phyloP scores from a whole-genome alignment of 2,113 vertebrate genomes.

The Trinectes maculatus region DNA sequence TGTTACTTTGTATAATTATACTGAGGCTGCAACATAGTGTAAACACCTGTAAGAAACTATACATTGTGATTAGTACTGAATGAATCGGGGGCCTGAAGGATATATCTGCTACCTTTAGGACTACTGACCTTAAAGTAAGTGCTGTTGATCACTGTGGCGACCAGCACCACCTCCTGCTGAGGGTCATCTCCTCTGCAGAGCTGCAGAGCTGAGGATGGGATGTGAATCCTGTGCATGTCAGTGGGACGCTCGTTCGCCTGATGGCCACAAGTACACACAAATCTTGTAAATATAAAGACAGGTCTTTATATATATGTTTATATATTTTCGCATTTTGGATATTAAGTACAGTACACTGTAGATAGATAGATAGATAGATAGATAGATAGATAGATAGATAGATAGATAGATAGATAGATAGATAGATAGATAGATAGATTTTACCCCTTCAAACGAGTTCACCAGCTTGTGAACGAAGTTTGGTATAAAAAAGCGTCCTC shows the following conservation, averaged over 20 bases:
- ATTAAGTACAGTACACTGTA: background rate
- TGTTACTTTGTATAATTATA: background rate
- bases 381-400: too few species aligned
- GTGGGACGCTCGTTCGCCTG: background rate
- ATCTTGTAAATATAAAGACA: too few species aligned
- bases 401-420: too few species aligned
- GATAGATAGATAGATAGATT: background rate
- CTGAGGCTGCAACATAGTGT: too few species aligned
- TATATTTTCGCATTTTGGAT: background rate
- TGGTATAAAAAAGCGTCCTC: accelerated
- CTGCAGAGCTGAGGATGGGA: conserved; percentile 67
- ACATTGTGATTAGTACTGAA: too few species aligned
- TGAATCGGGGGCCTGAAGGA: too few species aligned
- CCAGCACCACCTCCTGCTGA: conserved; percentile 13
- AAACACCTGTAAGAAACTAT: too few species aligned
- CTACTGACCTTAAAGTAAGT: conserved; percentile 63
- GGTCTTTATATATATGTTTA: too few species aligned
- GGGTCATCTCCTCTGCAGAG: background rate
- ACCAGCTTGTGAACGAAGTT: background rate
- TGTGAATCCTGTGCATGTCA: background rate
- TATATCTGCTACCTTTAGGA: background rate
- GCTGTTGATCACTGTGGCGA: conserved; percentile 57
- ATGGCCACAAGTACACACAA: background rate
- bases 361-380: background rate
- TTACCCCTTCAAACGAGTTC: conserved; percentile 47